Base-by-base conservation (phyloP, 2,113 vertebrate species). In the Rhea americana region DNA sequence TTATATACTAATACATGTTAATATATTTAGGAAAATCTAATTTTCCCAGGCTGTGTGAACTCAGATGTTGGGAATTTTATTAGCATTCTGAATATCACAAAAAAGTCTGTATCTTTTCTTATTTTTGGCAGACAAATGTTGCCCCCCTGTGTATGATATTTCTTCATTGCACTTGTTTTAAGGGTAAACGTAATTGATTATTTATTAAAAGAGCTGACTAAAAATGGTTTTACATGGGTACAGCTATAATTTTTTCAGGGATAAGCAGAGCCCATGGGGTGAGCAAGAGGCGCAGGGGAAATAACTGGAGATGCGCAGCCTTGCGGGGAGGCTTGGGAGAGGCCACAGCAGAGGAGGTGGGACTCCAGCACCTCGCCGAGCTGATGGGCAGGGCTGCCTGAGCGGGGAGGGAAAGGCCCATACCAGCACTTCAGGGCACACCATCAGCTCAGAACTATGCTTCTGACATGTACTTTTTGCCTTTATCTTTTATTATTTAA, bases 201-300 rank as follows among this genome's bases (percentile, higher is more conserved):
- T 87, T 94, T 89, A 86, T 87, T 94, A 35, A 81, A 86, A 74
- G 35, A 65, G 17, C 43, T 88, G 39, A 65, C 59, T 86, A 28
- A 62, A 90, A 87, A 25, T 16, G 0, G 30, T 93, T 89, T 91
- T 88, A 73, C 67, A 48, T 86, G 88, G 90, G 35, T 86, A 25
- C 18, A 53, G 19, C 56, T 90, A 2, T 32, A 86, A 53, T 25
- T 16, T 19, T 20, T 75, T 53, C 35, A 61, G 22, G 70, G 65
- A 45, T 32, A 39, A 82, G 18, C 51, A 30, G 35, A 87, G 43
- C 6, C 22, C 51, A 39, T 30, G 24, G 76, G 81, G 50, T 86
- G 78, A 92, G 43, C 24, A 75, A 39, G 12, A 74, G 55, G 55
- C 7, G 22, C 32, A 45, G 25, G n/a, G 30, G 19, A 56, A 70